phyloP scores from a whole-genome alignment of 1,140 invertebrate genomes.

The Littorina saxatilis region DNA sequence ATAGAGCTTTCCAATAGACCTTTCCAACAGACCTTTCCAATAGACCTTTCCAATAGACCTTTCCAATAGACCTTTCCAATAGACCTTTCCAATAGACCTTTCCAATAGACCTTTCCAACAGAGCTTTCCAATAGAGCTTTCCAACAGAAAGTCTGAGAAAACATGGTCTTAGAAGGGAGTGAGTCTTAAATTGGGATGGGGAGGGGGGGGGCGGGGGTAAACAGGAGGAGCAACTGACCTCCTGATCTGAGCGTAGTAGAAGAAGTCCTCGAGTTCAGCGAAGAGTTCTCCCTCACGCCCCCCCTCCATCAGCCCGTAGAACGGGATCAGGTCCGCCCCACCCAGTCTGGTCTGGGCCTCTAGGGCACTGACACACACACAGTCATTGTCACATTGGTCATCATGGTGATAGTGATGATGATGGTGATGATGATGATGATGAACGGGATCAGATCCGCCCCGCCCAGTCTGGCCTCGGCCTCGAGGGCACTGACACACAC shows the following conservation, averaged over 20 bases:
- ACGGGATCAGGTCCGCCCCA: slow-evolving; percentile 75
- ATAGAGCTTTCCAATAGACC: too few species aligned
- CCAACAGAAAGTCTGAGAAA: too few species aligned
- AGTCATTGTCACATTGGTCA: background rate
- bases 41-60: too few species aligned
- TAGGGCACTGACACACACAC: slow-evolving; percentile 68
- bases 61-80: too few species aligned
- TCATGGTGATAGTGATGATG: background rate
- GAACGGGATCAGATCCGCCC: slow-evolving; percentile 75
- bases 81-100: too few species aligned
- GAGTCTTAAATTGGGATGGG: too few species aligned
- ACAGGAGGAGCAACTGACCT: slow-evolving; percentile 59
- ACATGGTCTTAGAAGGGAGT: too few species aligned
- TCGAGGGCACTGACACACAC: slow-evolving; percentile 69
- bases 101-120: too few species aligned
- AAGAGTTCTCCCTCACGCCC: slow-evolving; percentile 81
- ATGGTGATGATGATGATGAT: background rate
- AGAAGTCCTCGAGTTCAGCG: slow-evolving; percentile 83
- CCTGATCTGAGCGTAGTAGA: slow-evolving; percentile 84
- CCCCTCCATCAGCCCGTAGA: slow-evolving; percentile 75
- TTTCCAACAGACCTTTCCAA: too few species aligned
- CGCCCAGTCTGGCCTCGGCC: slow-evolving; percentile 74
- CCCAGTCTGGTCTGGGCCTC: slow-evolving; percentile 75
- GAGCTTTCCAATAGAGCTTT: too few species aligned
- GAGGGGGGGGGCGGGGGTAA: too few species aligned